Conservation (phyloP, 2,113 vertebrate genomes). For the Heloderma charlesbogerti region DNA sequence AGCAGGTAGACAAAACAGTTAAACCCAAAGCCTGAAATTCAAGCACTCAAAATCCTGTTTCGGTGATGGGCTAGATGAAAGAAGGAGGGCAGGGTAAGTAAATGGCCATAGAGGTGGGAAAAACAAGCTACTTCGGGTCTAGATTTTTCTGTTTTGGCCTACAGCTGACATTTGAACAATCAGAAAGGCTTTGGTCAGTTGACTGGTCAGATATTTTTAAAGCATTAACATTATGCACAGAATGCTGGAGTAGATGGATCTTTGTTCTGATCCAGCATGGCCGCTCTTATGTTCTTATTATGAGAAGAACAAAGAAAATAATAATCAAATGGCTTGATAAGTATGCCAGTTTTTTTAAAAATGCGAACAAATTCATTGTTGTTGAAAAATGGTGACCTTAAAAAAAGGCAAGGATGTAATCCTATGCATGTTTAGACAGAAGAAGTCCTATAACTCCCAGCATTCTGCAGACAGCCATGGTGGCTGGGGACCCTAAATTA, state of each 20-base stretch:
- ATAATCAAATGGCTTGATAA: neutral
- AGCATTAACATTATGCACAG: too few species aligned
- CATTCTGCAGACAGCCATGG: too few species aligned
- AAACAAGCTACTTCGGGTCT: neutral
- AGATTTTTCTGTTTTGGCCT: neutral
- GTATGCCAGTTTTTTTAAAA: neutral
- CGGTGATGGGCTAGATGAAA: neutral
- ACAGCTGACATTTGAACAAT: neutral
- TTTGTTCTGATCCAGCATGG: too few species aligned
- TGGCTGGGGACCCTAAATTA: neutral
- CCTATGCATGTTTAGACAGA: too few species aligned
- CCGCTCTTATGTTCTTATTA: too few species aligned
- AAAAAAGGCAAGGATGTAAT: too few species aligned
- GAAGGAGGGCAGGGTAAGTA: neutral
- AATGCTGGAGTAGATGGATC: too few species aligned
- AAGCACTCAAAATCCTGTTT: neutral
- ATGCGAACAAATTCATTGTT: neutral
- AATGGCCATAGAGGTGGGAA: neutral
- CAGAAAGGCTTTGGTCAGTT: neutral
- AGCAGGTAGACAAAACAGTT: slow-evolving; percentile 7
- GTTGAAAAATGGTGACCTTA: neutral
- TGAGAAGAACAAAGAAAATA: neutral
- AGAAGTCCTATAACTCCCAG: too few species aligned
- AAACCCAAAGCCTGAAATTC: slow-evolving; percentile 21
- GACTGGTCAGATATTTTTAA: neutral